Base-by-base conservation (phyloP, 1,140 invertebrate genomes). In the Aradophagus sp. region DNA sequence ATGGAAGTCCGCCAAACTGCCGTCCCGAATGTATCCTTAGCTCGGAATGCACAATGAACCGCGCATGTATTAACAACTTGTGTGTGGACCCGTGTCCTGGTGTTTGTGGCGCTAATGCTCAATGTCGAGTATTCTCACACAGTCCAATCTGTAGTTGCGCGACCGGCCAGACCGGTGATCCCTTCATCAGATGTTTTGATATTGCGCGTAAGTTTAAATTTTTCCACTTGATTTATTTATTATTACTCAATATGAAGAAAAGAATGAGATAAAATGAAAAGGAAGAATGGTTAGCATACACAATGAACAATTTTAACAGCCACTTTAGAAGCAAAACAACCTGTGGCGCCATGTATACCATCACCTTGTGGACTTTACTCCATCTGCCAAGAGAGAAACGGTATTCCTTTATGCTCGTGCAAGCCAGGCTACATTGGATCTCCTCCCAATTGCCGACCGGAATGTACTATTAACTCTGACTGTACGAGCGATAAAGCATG, bases 401-500 rank as follows among this genome's bases (percentile, higher is more conserved):
- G 85, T 15, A 78, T 78, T 29, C 79, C 88, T 11, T 85, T 85
- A 1, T 91, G 90, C 63, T 85, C 86, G 11, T 91, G 90, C 66
- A 75, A 86, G 10, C 77, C 80, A 10, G 84, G 81, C 31, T 90
- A 88, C 71, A 87, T 90, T 34, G 92, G 92, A 32, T 84, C 84
- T 12, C 90, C 92, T 13, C 91, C 91, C 17, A 89, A 90, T 73
- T 93, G 92, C 77, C 87, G 90, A 5, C 91, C 91, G 10, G 91
- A 93, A 80, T 93, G 91, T 81, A 84, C 87, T 8, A 88, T 90
- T 1, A 90, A 93, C 76, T 86, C 88, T n/a, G 92, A 94, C 77
- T 95, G 93, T 80, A 80, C 88, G 2, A 88, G 89, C 45, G 88
- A 90, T 70, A 84, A 89, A 75, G 90, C 92, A 27, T 95, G 91